These are phyloP conservation scores for Lasiurus cinereus DNA, from an alignment of 2,113 vertebrate genomes.

Conservation along the genomic window DNA sequence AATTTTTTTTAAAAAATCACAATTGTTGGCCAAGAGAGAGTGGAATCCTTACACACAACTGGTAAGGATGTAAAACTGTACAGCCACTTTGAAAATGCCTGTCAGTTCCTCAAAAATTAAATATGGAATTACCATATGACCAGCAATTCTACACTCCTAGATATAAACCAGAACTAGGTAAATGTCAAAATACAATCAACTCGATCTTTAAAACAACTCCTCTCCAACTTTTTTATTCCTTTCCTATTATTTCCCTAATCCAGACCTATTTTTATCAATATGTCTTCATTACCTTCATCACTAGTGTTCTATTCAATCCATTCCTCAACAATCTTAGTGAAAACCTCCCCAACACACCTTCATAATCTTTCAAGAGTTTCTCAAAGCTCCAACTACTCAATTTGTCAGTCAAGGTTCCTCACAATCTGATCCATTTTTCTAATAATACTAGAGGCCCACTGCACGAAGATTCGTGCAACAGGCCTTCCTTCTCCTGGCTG, in stretches of 20 bases:
- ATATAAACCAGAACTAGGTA: not conserved
- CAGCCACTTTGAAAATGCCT: not conserved
- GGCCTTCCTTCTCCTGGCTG: too few relatives aligned
- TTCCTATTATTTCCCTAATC: not conserved
- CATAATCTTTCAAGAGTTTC: not conserved
- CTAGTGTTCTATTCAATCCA: not conserved
- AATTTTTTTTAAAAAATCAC: not conserved
- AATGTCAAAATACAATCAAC: not conserved
- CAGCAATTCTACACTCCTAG: not conserved
- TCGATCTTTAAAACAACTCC: not conserved
- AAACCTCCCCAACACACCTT: not conserved
- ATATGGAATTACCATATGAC: not conserved
- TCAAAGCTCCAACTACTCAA: not conserved
- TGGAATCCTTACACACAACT: not conserved
- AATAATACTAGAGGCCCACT: not conserved
- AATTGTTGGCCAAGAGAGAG: not conserved
- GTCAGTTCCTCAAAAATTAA: not conserved
- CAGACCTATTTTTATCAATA: not conserved
- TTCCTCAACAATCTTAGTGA: not conserved
- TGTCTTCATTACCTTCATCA: not conserved
- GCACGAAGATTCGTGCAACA: too few relatives aligned
- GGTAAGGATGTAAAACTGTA: not conserved
- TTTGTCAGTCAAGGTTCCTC: not conserved
- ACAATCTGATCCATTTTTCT: slow-evolving; percentile 10
- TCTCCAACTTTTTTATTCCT: not conserved